These are phyloP conservation scores for Gnatocerus cornutus DNA, from an alignment of 2,888 invertebrate genomes.

Conservation along the genomic window DNA sequence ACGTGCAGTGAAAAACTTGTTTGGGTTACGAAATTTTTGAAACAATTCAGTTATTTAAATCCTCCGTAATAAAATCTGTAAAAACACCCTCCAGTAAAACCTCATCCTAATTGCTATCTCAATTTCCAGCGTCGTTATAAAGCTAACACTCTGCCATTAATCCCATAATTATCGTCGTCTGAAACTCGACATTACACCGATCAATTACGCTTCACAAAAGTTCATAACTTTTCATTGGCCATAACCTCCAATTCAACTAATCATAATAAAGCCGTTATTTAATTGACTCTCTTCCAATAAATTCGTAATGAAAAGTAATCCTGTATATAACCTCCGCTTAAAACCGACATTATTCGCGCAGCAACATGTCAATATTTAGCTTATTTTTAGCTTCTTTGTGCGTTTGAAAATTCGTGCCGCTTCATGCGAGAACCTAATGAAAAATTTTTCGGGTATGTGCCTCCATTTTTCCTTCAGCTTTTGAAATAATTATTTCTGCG, in stretches of 20 bases:
- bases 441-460: constrained; percentile 11
- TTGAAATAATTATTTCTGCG: neutral
- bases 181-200: constrained; percentile 24
- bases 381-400: constrained; percentile 8
- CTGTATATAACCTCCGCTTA: neutral
- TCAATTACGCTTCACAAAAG: constrained; percentile 39
- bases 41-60: neutral
- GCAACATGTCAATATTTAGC: neutral
- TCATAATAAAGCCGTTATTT: constrained; percentile 43
- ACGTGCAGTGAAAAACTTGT: neutral
- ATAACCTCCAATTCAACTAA: constrained; percentile 45
- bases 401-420: constrained; percentile 8
- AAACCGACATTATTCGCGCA: neutral
- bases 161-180: constrained; percentile 25
- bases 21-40: neutral
- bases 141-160: constrained; percentile 7
- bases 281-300: constrained; percentile 37
- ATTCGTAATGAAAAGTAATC: constrained; percentile 20
- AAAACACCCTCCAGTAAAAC: neutral
- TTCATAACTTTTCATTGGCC: constrained; percentile 45
- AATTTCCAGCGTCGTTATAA: constrained; percentile 2
- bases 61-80: neutral
- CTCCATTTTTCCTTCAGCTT: neutral
- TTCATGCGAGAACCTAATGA: constrained; percentile 4
- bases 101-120: constrained; percentile 1